These are phyloP conservation scores for Casuarius casuarius DNA, from an alignment of 2,113 vertebrate genomes.

Conservation along the genomic window DNA sequence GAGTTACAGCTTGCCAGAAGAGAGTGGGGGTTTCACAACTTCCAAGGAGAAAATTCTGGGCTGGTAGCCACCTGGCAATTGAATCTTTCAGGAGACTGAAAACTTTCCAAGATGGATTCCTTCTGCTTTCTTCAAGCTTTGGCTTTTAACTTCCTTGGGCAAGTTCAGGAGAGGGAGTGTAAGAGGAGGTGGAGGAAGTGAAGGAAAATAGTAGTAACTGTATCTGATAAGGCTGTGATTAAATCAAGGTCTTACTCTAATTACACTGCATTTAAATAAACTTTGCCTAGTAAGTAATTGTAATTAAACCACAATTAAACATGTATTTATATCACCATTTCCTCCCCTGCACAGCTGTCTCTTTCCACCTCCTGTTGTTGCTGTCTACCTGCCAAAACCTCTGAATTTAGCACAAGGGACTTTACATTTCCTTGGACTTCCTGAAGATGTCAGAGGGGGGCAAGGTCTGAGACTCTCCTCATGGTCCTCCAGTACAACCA, in stretches of 20 bases:
- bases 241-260: conserved; percentile 82
- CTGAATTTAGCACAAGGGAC: conserved; percentile 18
- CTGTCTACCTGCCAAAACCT: conserved; percentile 61
- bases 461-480: neutral
- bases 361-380: conserved; percentile 64
- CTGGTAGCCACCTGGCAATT: conserved; percentile 33
- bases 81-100: neutral
- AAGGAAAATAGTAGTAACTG: conserved; percentile 61
- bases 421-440: conserved; percentile 29
- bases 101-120: conserved; percentile 12
- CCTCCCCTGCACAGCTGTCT: conserved; percentile 75
- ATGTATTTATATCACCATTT: conserved; percentile 81
- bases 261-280: conserved; percentile 83
- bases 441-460: neutral
- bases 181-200: neutral
- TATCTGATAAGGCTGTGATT: conserved; percentile 79
- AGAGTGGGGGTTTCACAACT: neutral
- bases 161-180: neutral
- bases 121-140: neutral
- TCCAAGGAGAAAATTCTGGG: conserved; percentile 32
- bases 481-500: neutral
- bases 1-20: conserved; percentile 14
- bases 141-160: neutral
- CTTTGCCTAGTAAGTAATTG: conserved; percentile 81
- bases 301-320: conserved; percentile 85